Percentiles rank a stretch among this genome's conserved stretches.
phyloP scores from a whole-genome alignment of 2,888 invertebrate species.

The Lithophane socia region DNA sequence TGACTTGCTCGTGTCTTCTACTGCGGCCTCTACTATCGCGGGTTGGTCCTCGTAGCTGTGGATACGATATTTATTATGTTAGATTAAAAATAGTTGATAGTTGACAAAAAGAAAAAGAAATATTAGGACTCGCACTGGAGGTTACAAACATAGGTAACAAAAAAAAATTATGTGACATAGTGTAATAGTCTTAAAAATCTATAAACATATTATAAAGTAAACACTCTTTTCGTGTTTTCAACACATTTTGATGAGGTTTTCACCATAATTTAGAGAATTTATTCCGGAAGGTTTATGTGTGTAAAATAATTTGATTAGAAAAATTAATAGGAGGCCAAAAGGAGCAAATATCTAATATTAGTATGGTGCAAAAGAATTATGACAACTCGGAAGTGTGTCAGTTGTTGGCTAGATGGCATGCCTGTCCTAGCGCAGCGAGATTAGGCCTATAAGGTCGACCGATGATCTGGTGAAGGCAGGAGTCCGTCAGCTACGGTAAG shows the following conservation, averaged over 20 bases:
- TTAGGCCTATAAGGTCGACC: no score
- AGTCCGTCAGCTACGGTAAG: neutral
- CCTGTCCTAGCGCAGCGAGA: neutral
- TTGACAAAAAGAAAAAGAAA: neutral
- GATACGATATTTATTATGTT: conserved; percentile 23
- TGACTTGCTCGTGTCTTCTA: conserved; percentile 72
- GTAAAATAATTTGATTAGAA: neutral
- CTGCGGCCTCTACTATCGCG: conserved; percentile 70
- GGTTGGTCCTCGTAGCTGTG: conserved; percentile 87
- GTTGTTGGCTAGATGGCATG: neutral
- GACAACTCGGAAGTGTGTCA: neutral
- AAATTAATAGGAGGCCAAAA: neutral
- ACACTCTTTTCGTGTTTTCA: no score
- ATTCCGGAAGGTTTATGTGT: no score
- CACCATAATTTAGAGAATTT: no score
- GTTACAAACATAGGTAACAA: neutral
- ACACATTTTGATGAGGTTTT: no score
- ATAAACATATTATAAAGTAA: no score
- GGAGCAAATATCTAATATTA: neutral
- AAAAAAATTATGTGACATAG: no score
- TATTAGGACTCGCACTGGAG: neutral
- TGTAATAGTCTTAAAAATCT: no score
- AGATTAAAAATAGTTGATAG: neutral
- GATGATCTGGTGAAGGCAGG: neutral
- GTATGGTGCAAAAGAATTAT: neutral